Evolutionary conservation across 1,140 invertebrate species (phyloP).

Genomic region (Psilanteris sp.): DNA sequence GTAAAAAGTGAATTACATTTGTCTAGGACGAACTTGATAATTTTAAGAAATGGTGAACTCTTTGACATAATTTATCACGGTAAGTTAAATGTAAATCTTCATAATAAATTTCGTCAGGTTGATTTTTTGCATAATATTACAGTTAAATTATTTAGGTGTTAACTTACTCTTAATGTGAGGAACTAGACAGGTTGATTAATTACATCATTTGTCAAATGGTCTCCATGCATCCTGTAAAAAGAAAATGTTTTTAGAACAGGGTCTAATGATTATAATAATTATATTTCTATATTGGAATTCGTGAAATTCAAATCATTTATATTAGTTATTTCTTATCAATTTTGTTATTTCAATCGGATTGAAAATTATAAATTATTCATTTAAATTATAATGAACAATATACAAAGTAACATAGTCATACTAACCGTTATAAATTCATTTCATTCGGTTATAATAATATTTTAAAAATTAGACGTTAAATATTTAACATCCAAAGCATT

Average conservation of each 20-base stretch:
- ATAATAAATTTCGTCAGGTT: slow-evolving; percentile 10
- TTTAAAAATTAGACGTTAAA: too few species aligned
- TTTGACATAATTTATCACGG: slow-evolving; percentile 20
- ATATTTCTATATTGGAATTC: too few species aligned
- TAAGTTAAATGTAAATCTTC: slow-evolving; percentile 13
- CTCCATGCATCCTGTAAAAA: slow-evolving; percentile 49
- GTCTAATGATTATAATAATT: too few species aligned
- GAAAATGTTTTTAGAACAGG: slow-evolving; percentile 5
- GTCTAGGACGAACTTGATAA: slow-evolving; percentile 1
- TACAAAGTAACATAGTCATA: too few species aligned
- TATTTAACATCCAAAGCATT: too few species aligned
- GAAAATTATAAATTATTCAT: too few species aligned
- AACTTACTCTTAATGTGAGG: slow-evolving; percentile 62
- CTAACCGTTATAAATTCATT: too few species aligned
- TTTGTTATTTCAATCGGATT: too few species aligned
- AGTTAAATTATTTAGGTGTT: slow-evolving; percentile 34
- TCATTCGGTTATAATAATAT: too few species aligned
- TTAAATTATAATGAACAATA: too few species aligned
- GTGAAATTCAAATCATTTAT: too few species aligned
- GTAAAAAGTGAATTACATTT: slow-evolving; percentile 4
- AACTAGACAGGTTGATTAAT: slow-evolving; percentile 46
- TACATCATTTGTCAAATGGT: slow-evolving; percentile 65
- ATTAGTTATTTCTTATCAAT: too few species aligned
- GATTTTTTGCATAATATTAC: slow-evolving; percentile 15
- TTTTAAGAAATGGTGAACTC: slow-evolving; percentile 20